Evolutionary conservation across 2,797 vertebrate species (phyloP), one percentile per base, ranked within the genome.

Genomic region (Neostethus bicornis): DNA sequence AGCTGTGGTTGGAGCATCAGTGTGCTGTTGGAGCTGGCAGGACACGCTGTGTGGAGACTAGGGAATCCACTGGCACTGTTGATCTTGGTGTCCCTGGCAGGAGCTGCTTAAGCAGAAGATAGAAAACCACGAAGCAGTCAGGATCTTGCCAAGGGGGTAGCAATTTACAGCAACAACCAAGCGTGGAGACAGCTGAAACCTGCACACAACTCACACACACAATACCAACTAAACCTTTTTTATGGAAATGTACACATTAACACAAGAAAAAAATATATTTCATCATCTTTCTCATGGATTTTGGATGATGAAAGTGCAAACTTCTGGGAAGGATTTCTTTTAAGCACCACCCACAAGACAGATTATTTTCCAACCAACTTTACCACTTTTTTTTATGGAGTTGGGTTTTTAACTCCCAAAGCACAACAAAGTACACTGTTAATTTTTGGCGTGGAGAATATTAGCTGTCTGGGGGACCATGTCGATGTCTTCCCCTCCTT

Each of bases 101-200:
- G 71, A 78, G 67, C 70, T 42, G 78, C 49, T 50, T 34, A 66
- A 78, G 71, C 39, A 14, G 62, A 65, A 79, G 81, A 77, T 57
- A 57, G 68, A 59, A 45, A 66, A 48, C 56, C 8, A 60, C 10
- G 26, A 60, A 58, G 68, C 60, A 56, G 61, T 66, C 67, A 66
- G 75, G 70, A 81, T 66, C 71, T 67, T 49, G 48, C 66, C 53
- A 50, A 66, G 75, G 71, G 77, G 75, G 70, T 60, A 70, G 67
- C 71, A 64, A 81, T 85, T 84, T 69, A 73, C 72, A 67, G 58
- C 53, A 43, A 81, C 70, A 73, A 56, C 34, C 42, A 65, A 66
- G 72, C 70, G 62, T 61, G 67, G 70, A 79, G 76, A 81, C 75
- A 68, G 70, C 81, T 79, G 79, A 81, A 75, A 67, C 52, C 75